Percentiles rank a stretch among this genome's conserved stretches.
These are phyloP conservation scores for Lepidothrix coronata DNA, from an alignment of 2,113 vertebrate genomes.

Conservation along the genomic window DNA sequence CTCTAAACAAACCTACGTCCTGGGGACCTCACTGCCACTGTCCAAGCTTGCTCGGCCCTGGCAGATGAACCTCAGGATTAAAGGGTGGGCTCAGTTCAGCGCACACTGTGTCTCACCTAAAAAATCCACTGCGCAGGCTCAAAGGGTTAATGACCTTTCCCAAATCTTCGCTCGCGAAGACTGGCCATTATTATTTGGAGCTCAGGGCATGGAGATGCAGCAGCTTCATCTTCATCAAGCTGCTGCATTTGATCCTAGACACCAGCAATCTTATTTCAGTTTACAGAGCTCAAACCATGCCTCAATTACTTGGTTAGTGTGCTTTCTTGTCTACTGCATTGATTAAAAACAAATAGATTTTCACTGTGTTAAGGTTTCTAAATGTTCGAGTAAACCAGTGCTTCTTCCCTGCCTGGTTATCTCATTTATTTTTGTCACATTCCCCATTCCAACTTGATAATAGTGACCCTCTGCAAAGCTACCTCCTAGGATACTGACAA, in stretches of 20 bases:
- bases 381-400: not conserved
- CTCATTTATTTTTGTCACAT: not conserved
- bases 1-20: no score
- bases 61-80: no score
- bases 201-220: not conserved
- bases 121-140: no score
- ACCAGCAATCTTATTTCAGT: not conserved
- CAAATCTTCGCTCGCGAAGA: no score
- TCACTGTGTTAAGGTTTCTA: not conserved
- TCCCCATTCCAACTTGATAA: not conserved
- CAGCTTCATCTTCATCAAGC: not conserved
- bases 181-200: not conserved
- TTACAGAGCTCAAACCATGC: not conserved
- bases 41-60: no score
- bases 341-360: not conserved
- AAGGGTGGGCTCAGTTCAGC: no score
- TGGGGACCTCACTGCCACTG: no score
- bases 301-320: not conserved
- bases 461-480: not conserved
- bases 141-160: no score
- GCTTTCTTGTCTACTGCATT: not conserved
- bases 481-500: not conserved
- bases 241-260: not conserved
- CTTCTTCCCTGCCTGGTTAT: not conserved
- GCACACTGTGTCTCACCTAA: no score